These are phyloP conservation scores for Lycorma delicatula DNA, from an alignment of 1,140 invertebrate species.

Conservation along the genomic window DNA sequence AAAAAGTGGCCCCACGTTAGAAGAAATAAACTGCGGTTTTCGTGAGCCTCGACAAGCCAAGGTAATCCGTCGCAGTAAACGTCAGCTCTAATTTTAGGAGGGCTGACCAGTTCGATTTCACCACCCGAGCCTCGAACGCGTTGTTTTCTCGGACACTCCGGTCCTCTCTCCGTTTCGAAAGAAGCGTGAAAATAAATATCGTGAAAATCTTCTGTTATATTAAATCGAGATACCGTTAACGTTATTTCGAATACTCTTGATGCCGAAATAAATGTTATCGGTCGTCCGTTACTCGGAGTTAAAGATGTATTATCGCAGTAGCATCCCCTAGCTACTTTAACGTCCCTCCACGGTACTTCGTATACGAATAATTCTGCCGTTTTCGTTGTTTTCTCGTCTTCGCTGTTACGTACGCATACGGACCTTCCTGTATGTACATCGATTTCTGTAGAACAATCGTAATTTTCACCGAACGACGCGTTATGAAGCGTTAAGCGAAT, in stretches of 20 bases:
- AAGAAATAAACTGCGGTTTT: slow-evolving; percentile 61
- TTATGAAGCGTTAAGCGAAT: slow-evolving; percentile 56
- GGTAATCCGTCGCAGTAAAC: slow-evolving; percentile 57
- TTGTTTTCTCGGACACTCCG: slow-evolving; percentile 54
- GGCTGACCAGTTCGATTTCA: slow-evolving; percentile 50
- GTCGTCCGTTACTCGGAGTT: slow-evolving; percentile 49
- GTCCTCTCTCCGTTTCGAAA: slow-evolving; percentile 53
- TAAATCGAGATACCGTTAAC: slow-evolving; percentile 65
- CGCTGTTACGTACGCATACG: slow-evolving; percentile 38
- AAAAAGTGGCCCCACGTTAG: slow-evolving; percentile 49
- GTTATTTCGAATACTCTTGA: slow-evolving; percentile 52
- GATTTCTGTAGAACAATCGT: slow-evolving; percentile 52
- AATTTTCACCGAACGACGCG: slow-evolving; percentile 56
- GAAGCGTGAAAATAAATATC: slow-evolving; percentile 72
- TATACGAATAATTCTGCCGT: slow-evolving; percentile 47
- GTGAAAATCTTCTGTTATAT: slow-evolving; percentile 67
- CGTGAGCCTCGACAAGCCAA: slow-evolving; percentile 67
- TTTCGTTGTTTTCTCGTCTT: background rate
- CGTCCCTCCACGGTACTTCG: slow-evolving; percentile 52
- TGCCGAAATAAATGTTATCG: slow-evolving; percentile 54
- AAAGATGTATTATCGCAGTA: slow-evolving; percentile 65
- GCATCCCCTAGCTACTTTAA: slow-evolving; percentile 50
- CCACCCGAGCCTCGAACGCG: slow-evolving; percentile 59
- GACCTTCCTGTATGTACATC: slow-evolving; percentile 53
- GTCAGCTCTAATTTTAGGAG: slow-evolving; percentile 39